Base-by-base conservation (phyloP, 2,797 vertebrate genomes). In the Halcyon leucocephala region DNA sequence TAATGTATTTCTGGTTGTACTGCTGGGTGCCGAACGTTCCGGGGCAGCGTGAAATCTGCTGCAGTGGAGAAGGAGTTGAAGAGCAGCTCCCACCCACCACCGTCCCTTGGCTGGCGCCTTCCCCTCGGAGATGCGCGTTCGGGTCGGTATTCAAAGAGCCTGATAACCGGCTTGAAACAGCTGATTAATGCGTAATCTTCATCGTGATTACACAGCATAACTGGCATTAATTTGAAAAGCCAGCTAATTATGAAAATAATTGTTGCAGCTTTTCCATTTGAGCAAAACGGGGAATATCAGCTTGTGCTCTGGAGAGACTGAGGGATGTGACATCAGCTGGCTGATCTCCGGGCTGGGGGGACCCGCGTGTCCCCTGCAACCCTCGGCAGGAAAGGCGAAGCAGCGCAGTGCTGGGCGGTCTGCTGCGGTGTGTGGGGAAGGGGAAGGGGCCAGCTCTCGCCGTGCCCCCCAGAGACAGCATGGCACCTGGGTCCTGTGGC, bases 171-270 rank as follows among this genome's bases (percentile, higher is more conserved):
- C 97, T 97, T 97, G 97, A 93, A 97, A 96, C 97, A 85, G 95
- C 96, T 98, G 98, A 98, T 98, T 98, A 98, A 98, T 98, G 97
- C 97, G 97, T 97, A 98, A 98, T 98, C 98, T 98, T 97, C 97
- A 97, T 98, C 98, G 91, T 97, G 98, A 98, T 98, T 98, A 97
- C 98, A 97, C 96, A 98, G 97, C 97, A 96, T 97, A 98, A 98
- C 97, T 97, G 97, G 97, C 97, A 97, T 98, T 98, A 98, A 98
- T 98, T 98, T 98, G 97, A 96, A 97, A 97, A 98, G 97, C 97
- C 95, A 95, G 95, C 97, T 98, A 98, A 98, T 98, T 98, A 98
- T 95, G 97, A 98, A 98, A 98, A 98, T 98, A 98, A 98, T 98
- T 97, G 98, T 97, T 92, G 94, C 90, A 87, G 97, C 94, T 97